These are phyloP conservation scores for Drosophila melanogaster DNA, from an alignment of 1,140 invertebrate species.

Conservation along the genomic window Release_6_plus_ISO1_MT NT_037436.4:3156501-3157000, in stretches of 20 bases:
- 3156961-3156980: constrained; percentile 36
- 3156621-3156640: constrained; percentile 81
- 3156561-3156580: constrained; percentile 86
- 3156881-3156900: constrained; percentile 59
- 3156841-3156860: constrained; percentile 52
- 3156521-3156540: constrained; percentile 69
- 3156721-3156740: constrained; percentile 59
- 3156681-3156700: constrained; percentile 80
- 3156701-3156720: constrained; percentile 73
- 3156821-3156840: constrained; percentile 47
- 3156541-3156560: constrained; percentile 83
- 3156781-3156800: constrained; percentile 29
- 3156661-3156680: constrained; percentile 78
- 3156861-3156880: constrained; percentile 66
- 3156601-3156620: constrained; percentile 61
- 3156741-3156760: constrained; percentile 62
- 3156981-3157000: constrained; percentile 55
- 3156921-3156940: constrained; percentile 25
- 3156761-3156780: constrained; percentile 54
- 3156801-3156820: constrained; percentile 70
- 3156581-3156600: constrained; percentile 58
- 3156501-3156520: constrained; percentile 81
- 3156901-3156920: constrained; percentile 64
- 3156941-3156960: constrained; percentile 37
- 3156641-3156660: constrained; percentile 81